These are phyloP conservation scores for Clarias platycephalus DNA, from an alignment of 2,797 vertebrate genomes.

Conservation along the genomic window DNA sequence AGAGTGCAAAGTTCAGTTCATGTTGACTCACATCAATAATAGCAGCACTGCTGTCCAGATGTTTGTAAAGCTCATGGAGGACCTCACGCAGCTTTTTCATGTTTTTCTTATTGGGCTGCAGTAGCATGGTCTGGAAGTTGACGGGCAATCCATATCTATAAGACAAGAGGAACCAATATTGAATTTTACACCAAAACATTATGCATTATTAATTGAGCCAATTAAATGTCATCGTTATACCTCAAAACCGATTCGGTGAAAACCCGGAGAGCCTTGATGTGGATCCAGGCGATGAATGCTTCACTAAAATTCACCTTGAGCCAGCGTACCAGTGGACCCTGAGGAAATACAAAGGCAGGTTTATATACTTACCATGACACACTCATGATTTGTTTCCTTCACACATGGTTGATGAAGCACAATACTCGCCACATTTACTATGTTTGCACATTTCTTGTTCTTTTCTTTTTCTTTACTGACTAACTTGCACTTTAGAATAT, in stretches of 20 bases:
- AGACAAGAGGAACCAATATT: background rate
- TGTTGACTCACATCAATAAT: slow-evolving; percentile 92
- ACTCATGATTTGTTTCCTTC: too few species aligned
- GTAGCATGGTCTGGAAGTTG: slow-evolving; percentile 97
- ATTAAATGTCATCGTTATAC: slow-evolving; percentile 62
- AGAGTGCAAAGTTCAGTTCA: slow-evolving; percentile 53
- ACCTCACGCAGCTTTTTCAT: slow-evolving; percentile 96
- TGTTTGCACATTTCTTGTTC: too few species aligned
- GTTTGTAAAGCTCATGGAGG: slow-evolving; percentile 92
- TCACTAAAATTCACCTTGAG: slow-evolving; percentile 99
- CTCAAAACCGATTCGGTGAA: slow-evolving; percentile 97
- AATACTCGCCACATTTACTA: background rate
- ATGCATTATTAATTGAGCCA: background rate
- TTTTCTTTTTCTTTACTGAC: too few species aligned
- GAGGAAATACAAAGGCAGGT: slow-evolving; percentile 34
- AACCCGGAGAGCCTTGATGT: slow-evolving; percentile 93
- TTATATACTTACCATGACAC: background rate
- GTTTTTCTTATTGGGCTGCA: slow-evolving; percentile 93
- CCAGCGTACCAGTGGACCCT: slow-evolving; percentile 97
- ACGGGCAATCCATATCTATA: slow-evolving; percentile 92
- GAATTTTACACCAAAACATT: background rate
- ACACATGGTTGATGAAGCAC: background rate
- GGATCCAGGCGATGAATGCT: slow-evolving; percentile 97
- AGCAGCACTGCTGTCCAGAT: slow-evolving; percentile 94
- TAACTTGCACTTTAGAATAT: too few species aligned